phyloP scores from a whole-genome alignment of 1,140 invertebrate genomes.

The Zaprionus africanus region DNA sequence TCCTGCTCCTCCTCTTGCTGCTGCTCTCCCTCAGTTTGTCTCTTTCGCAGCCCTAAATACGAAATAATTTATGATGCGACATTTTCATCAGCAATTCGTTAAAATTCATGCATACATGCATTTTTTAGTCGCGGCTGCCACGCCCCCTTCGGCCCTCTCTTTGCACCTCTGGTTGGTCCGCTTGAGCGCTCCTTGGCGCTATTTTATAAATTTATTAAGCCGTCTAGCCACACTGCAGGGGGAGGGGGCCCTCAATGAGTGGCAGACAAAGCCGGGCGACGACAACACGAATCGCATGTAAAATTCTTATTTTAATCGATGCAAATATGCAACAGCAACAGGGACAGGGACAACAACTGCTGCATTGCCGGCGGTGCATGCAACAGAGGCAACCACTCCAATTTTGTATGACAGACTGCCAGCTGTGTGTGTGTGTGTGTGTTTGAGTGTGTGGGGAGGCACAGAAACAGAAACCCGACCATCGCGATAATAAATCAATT shows the following conservation, averaged over 20 bases:
- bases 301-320: slow-evolving; percentile 83
- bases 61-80: slow-evolving; percentile 83
- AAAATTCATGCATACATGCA: slow-evolving; percentile 82
- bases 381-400: slow-evolving; percentile 54
- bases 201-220: slow-evolving; percentile 81
- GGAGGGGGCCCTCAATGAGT: slow-evolving; percentile 33
- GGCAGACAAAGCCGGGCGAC: slow-evolving; percentile 78
- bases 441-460: slow-evolving; percentile 36
- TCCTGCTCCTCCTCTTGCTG: slow-evolving; percentile 16
- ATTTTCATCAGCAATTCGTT: slow-evolving; percentile 84
- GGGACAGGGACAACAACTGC: slow-evolving; percentile 37
- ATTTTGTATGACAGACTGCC: slow-evolving; percentile 59
- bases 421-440: slow-evolving; percentile 22
- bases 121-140: slow-evolving; percentile 54
- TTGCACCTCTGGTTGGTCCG: neutral
- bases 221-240: slow-evolving; percentile 17
- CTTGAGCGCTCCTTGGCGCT: slow-evolving; percentile 49
- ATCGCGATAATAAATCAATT: slow-evolving; percentile 83
- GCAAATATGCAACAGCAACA: slow-evolving; percentile 73
- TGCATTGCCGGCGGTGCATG: slow-evolving; percentile 64
- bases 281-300: slow-evolving; percentile 81
- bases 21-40: slow-evolving; percentile 20
- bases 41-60: slow-evolving; percentile 65
- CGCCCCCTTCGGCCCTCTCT: slow-evolving; percentile 10
- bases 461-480: slow-evolving; percentile 57